Conservation (phyloP, 2,888 invertebrate species). For the Apotomis turbidana region DNA sequence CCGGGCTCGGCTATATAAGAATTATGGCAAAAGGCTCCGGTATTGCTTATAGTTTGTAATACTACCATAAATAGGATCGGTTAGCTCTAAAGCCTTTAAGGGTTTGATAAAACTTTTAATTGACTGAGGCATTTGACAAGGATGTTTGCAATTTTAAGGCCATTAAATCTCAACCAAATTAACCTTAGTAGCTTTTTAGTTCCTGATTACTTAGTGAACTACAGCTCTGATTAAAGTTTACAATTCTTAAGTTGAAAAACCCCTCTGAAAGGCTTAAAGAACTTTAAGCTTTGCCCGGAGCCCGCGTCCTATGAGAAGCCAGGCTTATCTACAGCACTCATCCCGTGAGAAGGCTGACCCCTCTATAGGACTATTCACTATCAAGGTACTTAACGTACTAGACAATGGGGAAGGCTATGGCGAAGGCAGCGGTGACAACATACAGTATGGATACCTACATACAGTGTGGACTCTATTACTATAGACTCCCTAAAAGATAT, state of each 20-base stretch:
- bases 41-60: slow-evolving; percentile 55
- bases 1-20: slow-evolving; percentile 23
- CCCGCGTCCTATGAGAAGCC: neutral
- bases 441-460: too few species aligned
- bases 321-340: neutral
- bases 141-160: too few species aligned
- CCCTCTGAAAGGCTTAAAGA: slow-evolving; percentile 9
- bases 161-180: too few species aligned
- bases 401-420: slow-evolving; percentile 3
- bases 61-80: slow-evolving; percentile 53
- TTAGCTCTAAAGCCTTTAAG: slow-evolving; percentile 20
- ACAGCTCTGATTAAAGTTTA: too few species aligned
- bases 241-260: neutral
- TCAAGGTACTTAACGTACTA: slow-evolving; percentile 28
- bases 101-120: neutral
- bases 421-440: too few species aligned
- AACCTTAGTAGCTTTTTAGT: too few species aligned
- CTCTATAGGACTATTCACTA: slow-evolving; percentile 29
- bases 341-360: slow-evolving; percentile 7
- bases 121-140: neutral
- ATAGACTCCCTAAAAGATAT: too few species aligned
- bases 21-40: slow-evolving; percentile 47
- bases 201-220: too few species aligned
- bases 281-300: neutral
- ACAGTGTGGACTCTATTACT: too few species aligned